Evolutionary conservation across 2,888 invertebrate species (phyloP), one percentile per base, ranked within the genome.

Genomic region (Hypselothyrea guttata): DNA sequence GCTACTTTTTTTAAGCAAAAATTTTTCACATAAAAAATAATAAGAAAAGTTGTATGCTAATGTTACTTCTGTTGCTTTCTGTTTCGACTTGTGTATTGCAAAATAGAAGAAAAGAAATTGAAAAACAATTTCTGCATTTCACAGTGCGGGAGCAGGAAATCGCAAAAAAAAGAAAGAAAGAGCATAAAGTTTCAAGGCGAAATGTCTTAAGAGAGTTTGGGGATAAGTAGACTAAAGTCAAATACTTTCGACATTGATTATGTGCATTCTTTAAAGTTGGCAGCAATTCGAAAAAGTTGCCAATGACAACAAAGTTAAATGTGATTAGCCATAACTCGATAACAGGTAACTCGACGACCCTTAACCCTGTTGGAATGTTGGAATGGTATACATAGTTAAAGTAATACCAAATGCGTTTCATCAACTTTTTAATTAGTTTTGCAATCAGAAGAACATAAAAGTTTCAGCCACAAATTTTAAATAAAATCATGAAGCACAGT

Each of bases 1-100:
- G 16, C 46, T 40, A 34, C 40, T 34, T 48, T 53, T 40, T 22
- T 57, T 55, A 42, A 47, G 54, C 45, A 27, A 53, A 78, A 83
- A 75, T 79, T 79, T 83, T 83, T 81, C 81, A 75, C 81, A 81
- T 81, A 77, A 81, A 81, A 81, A 81, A 83, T 81, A 81, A 81
- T 83, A 81, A 81, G 84, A 83, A 81, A 81, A 81, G 81, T 81
- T 81, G 78, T 78, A 78, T 78, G 78, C 82, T 82, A 78, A 78
- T 82, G 78, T 69, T 76, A 69, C 75, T 38, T 16, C 27, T 22
- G 38, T 47, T 22, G 48, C 44, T 18, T 38, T 47, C 53, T 54
- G 45, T 62, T 59, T 60, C 71, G 55, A 58, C 65, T 67, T 71
- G 63, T 63, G 67, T 74, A 66, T 75, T 75, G 64, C 47, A 59